A percentile compares a stretch with the other conserved stretches of the same genome.
These are phyloP conservation scores for Syngnathus acus DNA, from an alignment of 2,797 vertebrate species.

Conservation along the genomic window DNA sequence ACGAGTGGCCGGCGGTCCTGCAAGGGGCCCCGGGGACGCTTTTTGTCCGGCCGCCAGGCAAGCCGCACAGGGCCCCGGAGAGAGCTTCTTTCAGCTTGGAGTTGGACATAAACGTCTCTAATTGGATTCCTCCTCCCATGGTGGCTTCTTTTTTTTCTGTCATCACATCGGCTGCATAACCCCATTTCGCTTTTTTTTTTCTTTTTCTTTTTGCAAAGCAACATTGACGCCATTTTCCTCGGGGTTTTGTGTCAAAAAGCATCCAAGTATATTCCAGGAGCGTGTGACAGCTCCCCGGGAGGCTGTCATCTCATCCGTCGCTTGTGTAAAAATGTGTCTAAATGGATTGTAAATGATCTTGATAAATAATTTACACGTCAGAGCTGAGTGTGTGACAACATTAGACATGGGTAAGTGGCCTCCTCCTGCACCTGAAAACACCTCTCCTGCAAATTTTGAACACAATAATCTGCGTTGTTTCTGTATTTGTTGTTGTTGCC, in stretches of 20 bases:
- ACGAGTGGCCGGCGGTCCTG: slow-evolving; percentile 56
- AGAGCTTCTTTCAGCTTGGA: slow-evolving; percentile 14
- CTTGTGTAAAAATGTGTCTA: slow-evolving; percentile 61
- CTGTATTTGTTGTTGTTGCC: neutral
- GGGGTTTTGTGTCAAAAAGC: slow-evolving; percentile 62
- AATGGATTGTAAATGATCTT: slow-evolving; percentile 74
- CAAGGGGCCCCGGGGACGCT: slow-evolving; percentile 42
- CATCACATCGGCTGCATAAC: slow-evolving; percentile 52
- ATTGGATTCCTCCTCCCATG: slow-evolving; percentile 37
- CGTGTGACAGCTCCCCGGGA: slow-evolving; percentile 72
- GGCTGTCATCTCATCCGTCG: slow-evolving; percentile 67
- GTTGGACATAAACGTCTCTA: slow-evolving; percentile 45
- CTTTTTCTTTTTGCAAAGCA: slow-evolving; percentile 24
- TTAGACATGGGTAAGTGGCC: slow-evolving; percentile 76
- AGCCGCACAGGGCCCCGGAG: slow-evolving; percentile 15
- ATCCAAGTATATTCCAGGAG: slow-evolving; percentile 43
- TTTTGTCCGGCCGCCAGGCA: slow-evolving; percentile 28
- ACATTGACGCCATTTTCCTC: slow-evolving; percentile 76
- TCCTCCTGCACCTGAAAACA: slow-evolving; percentile 58
- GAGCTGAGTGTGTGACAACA: slow-evolving; percentile 63
- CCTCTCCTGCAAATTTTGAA: slow-evolving; percentile 35
- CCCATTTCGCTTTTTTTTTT: slow-evolving; percentile 34
- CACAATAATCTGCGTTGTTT: neutral
- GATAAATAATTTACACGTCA: slow-evolving; percentile 64
- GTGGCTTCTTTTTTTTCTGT: slow-evolving; percentile 38